Conservation (phyloP, 2,113 vertebrate species). For the Alethe diademata region DNA sequence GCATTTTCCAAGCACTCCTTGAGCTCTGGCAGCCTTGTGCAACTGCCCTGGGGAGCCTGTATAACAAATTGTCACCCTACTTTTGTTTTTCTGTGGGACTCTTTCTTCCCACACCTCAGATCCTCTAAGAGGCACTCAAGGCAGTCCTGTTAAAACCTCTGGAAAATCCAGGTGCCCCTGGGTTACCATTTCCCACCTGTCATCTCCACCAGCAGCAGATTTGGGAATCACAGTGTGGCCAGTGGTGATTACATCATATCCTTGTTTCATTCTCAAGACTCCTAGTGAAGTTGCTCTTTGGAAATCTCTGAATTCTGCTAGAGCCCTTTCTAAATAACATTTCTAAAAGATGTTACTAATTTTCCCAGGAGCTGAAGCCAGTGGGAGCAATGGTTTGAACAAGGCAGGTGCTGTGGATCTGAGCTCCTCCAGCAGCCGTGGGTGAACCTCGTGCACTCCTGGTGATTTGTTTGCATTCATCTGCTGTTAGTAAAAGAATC, state of each 20-base stretch:
- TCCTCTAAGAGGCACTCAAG: neutral
- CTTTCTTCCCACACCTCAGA: neutral
- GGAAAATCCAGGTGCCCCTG: neutral
- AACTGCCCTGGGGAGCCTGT: neutral
- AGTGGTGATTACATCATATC: accelerated
- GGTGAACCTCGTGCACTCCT: neutral
- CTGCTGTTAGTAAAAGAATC: neutral
- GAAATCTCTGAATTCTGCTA: neutral
- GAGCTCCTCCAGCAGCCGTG: neutral
- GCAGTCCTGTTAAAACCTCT: neutral
- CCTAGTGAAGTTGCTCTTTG: neutral
- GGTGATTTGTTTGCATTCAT: neutral
- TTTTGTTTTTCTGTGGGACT: neutral
- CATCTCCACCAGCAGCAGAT: neutral
- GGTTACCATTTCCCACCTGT: neutral
- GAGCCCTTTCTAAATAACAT: neutral
- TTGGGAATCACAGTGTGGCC: neutral
- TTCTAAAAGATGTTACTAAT: neutral
- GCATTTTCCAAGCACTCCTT: accelerated
- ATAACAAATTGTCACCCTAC: neutral
- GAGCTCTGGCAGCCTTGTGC: neutral
- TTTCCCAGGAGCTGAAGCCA: neutral
- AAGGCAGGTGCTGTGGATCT: neutral
- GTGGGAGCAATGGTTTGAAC: neutral
- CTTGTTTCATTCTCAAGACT: neutral